Evolutionary conservation across 2,797 vertebrate species (phyloP), one percentile per base, ranked within the genome.

Genomic region (Nasua narica): DNA sequence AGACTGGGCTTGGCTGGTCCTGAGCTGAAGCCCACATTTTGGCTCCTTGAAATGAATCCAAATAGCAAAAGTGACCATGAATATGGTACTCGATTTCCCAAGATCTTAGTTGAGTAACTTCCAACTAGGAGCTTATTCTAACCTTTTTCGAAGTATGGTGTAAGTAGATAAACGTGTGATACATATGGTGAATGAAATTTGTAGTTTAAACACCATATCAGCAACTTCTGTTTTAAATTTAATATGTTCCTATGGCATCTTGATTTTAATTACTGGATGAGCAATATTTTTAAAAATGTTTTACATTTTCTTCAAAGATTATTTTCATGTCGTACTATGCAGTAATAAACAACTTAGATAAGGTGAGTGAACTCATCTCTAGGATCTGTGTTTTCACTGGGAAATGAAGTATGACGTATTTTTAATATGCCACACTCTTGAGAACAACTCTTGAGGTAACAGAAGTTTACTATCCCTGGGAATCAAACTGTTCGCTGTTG

Each of bases 391-490:
- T 76, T 95, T 92, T 95, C 96, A 94, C 91, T 94, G 96, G 96
- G 96, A 98, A 97, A 95, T 95, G 91, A 91, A 96, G 79, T 85
- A 94, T 92, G 85, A 97, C 90, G 65, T 97, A 50, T 97, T 97
- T 96, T 93, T 76, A 96, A 96, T 97, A 96, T 89, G 91, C 97
- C 94, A 93, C 92, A 91, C 93, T 98, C 95, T 97, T 91, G 72
- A 96, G 94, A 97, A 98, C 97, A 96, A 60, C 97, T n/a, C n/a
- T n/a, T n/a, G n/a, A n/a, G 92, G 69, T 76, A 90, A 12, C 86
- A 97, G 98, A 98, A 98, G 92, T 27, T 2, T 84, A 97, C 86
- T 56, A 54, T 97, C 95, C 95, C 97, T 98, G 96, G 97, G 78
- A 97, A 95, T 97, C 91, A 91, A 94, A 94, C 74, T 72, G 27